phyloP scores from a whole-genome alignment of 2,113 vertebrate genomes.

The Addax nasomaculatus region DNA sequence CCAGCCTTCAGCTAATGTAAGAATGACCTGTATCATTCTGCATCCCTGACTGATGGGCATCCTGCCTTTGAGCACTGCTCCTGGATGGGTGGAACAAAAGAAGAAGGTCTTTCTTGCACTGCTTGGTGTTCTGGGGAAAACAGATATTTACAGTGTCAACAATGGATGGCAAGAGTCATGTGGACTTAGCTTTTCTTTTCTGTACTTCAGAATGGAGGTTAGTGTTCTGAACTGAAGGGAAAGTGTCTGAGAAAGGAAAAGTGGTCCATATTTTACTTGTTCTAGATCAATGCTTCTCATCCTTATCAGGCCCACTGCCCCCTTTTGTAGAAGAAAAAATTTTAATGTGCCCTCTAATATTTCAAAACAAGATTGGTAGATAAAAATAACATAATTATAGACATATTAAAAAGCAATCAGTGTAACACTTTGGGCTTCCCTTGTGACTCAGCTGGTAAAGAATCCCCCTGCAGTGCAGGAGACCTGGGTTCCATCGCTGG shows the following conservation, averaged over 20 bases:
- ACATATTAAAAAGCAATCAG: not conserved
- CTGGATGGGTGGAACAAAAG: not conserved
- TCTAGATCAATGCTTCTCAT: not conserved
- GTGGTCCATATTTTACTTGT: not conserved
- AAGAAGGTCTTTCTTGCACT: not conserved
- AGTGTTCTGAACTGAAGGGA: not conserved
- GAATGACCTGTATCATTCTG: not conserved
- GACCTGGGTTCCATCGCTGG: not conserved
- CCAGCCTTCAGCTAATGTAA: not conserved
- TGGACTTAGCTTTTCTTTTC: not conserved
- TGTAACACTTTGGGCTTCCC: not conserved
- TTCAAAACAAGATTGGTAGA: not conserved
- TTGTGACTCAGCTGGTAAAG: not conserved
- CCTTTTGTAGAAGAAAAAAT: not conserved
- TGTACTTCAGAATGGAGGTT: not conserved
- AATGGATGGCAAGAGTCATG: not conserved
- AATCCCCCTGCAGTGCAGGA: not conserved
- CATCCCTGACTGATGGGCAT: not conserved
- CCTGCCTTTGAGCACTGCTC: not conserved
- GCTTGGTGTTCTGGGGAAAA: not conserved
- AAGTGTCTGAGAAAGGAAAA: not conserved
- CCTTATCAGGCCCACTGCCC: not conserved
- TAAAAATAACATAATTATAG: not conserved
- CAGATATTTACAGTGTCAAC: not conserved
- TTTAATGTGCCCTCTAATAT: not conserved